Conservation (phyloP, 2,797 vertebrate species). For the Gallinago solitaria region DNA sequence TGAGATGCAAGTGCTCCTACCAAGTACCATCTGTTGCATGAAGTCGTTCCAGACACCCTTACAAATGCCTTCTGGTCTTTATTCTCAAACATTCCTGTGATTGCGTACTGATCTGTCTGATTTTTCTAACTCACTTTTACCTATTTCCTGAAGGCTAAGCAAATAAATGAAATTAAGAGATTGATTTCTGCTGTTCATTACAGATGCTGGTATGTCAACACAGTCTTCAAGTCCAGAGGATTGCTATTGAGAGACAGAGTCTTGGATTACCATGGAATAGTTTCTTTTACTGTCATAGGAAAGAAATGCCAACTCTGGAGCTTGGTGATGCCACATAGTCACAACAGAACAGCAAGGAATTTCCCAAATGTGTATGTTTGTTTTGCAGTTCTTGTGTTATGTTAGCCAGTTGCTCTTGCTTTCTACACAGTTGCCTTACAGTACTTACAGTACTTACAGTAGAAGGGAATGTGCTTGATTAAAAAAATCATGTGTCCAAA, state of each 20-base stretch:
- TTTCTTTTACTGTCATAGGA: neutral
- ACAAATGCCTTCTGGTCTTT: slow-evolving; percentile 41
- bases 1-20: slow-evolving; percentile 19
- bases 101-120: neutral
- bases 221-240: neutral
- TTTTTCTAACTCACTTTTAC: neutral
- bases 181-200: neutral
- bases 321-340: neutral
- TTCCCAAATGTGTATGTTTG: neutral
- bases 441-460: neutral
- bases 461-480: neutral
- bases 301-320: neutral
- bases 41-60: slow-evolving; percentile 7
- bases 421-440: neutral
- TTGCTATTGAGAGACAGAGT: neutral
- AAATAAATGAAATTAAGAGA: neutral
- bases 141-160: neutral
- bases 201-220: neutral
- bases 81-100: neutral
- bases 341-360: neutral
- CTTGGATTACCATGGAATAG: neutral
- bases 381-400: neutral
- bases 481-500: neutral
- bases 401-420: neutral
- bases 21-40: slow-evolving; percentile 48